These are phyloP conservation scores for Sus scrofa DNA, from an alignment of 2,113 vertebrate species.

Conservation along the genomic window T2T-Sscrofa CM000819.6:97792001-97792500, in stretches of 20 bases:
- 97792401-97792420: not conserved
- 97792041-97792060: not conserved
- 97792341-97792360: not conserved
- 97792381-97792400: not conserved
- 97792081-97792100: not conserved
- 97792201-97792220: not conserved
- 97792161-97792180: not conserved
- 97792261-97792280: not conserved
- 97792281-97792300: not conserved
- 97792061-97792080: not conserved
- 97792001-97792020: not conserved
- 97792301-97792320: not conserved
- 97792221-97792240: not conserved
- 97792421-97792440: not conserved
- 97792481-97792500: not conserved
- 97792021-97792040: not conserved
- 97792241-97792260: not conserved
- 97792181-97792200: not conserved
- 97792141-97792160: not conserved
- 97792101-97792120: not conserved
- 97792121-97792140: not conserved
- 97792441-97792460: not conserved
- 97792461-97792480: not conserved
- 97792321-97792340: not conserved
- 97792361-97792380: not conserved